A percentile compares a stretch with the other conserved stretches of the same genome.
phyloP scores from a whole-genome alignment of 53 echinoderm and acorn worm genomes.

The Astropecten irregularis region DNA sequence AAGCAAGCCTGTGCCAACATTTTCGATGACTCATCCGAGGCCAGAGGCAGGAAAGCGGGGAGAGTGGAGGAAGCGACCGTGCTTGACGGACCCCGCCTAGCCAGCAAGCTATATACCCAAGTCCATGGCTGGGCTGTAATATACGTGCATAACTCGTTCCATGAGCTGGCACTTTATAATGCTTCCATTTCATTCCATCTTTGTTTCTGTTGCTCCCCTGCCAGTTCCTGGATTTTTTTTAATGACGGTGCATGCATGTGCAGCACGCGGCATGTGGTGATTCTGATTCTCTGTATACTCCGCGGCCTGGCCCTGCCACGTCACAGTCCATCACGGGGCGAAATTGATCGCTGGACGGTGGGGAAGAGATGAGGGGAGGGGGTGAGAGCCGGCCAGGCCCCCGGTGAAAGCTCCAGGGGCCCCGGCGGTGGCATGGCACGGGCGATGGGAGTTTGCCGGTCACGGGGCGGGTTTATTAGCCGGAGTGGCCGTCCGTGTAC shows the following conservation, averaged over 20 bases:
- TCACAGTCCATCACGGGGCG: conserved; percentile 15
- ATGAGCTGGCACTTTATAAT: background rate
- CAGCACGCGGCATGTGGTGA: conserved; percentile 2
- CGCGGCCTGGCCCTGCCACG: no score
- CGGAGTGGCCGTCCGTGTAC: no score
- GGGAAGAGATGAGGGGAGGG: conserved; percentile 10
- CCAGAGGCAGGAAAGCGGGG: background rate
- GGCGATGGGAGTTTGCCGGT: no score
- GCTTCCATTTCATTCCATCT: no score
- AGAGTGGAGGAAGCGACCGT: conserved; percentile 25
- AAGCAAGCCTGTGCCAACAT: conserved; percentile 29
- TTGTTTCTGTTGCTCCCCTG: no score
- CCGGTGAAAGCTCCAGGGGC: conserved; percentile 22
- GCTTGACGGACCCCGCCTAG: conserved; percentile 11
- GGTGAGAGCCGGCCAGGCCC: conserved; percentile 9
- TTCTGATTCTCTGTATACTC: no score
- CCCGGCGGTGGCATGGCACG: no score
- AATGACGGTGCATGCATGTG: background rate
- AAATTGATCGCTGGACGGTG: conserved; percentile 30
- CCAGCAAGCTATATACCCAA: no score
- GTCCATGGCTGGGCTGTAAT: background rate
- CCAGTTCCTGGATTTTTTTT: no score
- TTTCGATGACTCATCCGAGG: conserved; percentile 21
- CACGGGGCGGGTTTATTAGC: no score
- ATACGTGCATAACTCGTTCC: background rate